phyloP scores from a whole-genome alignment of 1,140 invertebrate species.

The Cydia fagiglandana region DNA sequence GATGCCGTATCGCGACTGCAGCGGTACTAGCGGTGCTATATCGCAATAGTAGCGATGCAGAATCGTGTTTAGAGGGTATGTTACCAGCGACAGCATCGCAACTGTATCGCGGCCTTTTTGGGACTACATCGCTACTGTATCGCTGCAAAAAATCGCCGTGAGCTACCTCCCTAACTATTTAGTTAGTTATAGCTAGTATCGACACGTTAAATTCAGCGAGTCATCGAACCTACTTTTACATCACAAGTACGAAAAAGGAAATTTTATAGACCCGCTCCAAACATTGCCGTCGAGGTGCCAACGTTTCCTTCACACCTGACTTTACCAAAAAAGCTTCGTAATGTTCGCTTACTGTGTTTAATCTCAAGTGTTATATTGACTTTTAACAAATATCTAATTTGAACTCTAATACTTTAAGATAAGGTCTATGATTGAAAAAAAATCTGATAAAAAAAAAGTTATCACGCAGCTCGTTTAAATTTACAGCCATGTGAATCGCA shows the following conservation, averaged over 20 bases:
- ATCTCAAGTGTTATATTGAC: constrained; percentile 23
- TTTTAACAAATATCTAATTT: not conserved
- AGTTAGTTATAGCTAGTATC: not conserved
- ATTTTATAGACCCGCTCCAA: constrained; percentile 15
- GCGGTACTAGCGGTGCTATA: too few species aligned
- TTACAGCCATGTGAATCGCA: not conserved
- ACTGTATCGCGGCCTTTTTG: too few species aligned
- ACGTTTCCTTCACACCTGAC: constrained; percentile 15
- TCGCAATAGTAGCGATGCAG: too few species aligned
- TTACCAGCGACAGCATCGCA: too few species aligned
- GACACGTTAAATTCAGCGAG: not conserved
- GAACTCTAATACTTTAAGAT: not conserved
- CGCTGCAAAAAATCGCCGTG: too few species aligned
- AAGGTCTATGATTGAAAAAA: not conserved
- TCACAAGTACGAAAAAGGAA: constrained; percentile 6
- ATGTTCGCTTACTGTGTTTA: constrained; percentile 4
- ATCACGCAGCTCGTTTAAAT: not conserved
- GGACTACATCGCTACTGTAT: too few species aligned
- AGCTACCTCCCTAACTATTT: too few species aligned
- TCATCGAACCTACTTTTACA: not conserved
- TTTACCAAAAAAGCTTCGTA: constrained; percentile 13
- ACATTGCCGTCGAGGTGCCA: constrained; percentile 6
- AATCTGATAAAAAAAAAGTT: not conserved
- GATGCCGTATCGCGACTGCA: too few species aligned
- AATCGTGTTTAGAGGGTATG: too few species aligned